Evolutionary conservation across 2,888 invertebrate species (phyloP).

Genomic region (Acanthopleura granulata): DNA sequence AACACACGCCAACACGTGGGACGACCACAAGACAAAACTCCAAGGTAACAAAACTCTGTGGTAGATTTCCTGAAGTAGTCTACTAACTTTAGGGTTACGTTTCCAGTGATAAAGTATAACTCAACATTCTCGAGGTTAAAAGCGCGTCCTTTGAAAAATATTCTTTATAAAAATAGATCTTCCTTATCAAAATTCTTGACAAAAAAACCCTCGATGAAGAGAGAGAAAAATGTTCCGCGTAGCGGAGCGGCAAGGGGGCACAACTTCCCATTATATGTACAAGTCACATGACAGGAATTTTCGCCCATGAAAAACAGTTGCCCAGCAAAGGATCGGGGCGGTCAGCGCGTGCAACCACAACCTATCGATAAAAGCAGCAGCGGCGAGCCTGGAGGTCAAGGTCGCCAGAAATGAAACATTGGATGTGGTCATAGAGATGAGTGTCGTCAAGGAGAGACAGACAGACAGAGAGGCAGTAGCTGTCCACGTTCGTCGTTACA

Average conservation of each 20-base stretch:
- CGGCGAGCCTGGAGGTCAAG: too few relatives aligned
- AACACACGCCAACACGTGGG: neutral
- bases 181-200: conserved; percentile 8
- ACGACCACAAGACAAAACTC: neutral
- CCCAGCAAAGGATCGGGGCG: neutral
- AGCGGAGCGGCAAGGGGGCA: neutral
- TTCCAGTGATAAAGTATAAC: neutral
- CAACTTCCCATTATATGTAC: neutral
- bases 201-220: neutral
- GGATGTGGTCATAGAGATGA: too few relatives aligned
- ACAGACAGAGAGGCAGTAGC: too few relatives aligned
- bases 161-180: conserved; percentile 8
- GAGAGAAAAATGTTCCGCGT: neutral
- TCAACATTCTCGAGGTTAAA: conserved; percentile 7
- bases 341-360: too few relatives aligned
- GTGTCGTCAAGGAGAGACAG: too few relatives aligned
- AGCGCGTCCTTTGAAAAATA: conserved; percentile 5
- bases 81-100: neutral
- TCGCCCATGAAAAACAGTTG: conserved; percentile 4
- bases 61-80: neutral
- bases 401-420: too few relatives aligned
- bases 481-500: too few relatives aligned
- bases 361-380: too few relatives aligned
- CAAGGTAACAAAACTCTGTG: neutral
- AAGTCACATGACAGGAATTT: conserved; percentile 2